Base-by-base conservation (phyloP, 23 tunicate species). In the Styela clava region DNA sequence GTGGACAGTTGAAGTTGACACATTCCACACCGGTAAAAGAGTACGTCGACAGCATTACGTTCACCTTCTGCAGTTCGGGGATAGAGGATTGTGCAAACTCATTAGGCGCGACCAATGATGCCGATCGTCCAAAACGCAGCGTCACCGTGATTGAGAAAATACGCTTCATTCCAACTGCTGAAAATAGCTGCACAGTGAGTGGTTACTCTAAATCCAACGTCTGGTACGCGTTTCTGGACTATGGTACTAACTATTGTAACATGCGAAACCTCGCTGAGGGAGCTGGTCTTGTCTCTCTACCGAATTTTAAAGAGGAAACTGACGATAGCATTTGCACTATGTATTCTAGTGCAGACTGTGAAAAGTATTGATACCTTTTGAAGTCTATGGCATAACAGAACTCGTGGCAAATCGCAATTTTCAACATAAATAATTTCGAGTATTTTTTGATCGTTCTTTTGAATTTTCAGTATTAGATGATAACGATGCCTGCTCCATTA, bases 181-280 rank as follows among this genome's bases (percentile, higher is more conserved):
- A 26, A 26, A 34, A 24, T 30, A 74, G 83, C 5, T 92, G 97
- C 35, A 30, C 22, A 18, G 83, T 92, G 2, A 32, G 37, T 16
- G 97, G 84, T 0, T 79, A 35, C 30, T 92, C 97, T 3, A 35
- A 73, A 31, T 92, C 97, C 3, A 61, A 86, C 18, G 31, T 64
- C 20, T 92, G 91, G 88, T 92, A 92, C 64, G 97, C 97, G 20
- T n/a, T 83, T 27, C 87, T 92, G n/a, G 97, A 92, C 79, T 92
- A 24, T 62, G 97, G 97, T 22, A 92, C 97, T 24, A 92, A 92
- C 52, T 92, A 92, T 52, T 92, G 97, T 85, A 92, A 92, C 74
- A 36, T 92, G 67, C 87, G 89, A 29, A 92, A 92, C 62, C 79
- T 92, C 25, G 83, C 83, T 19, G 82, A 68, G n/a, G 97, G 97